Conservation (phyloP, 2,888 invertebrate genomes). For the Tinea pellionella region DNA sequence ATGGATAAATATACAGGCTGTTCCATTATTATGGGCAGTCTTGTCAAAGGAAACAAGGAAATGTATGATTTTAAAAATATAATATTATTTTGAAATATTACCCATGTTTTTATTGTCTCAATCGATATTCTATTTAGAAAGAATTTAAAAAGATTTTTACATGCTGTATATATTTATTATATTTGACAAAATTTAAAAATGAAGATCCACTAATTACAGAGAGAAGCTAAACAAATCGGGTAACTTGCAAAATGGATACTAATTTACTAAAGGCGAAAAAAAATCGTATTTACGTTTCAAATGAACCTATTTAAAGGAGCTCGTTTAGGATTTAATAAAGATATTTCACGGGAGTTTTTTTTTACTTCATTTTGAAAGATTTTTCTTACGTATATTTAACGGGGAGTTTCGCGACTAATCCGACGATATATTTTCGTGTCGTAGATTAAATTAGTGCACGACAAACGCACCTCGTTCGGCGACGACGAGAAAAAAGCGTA, state of each 20-base stretch:
- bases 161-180: too few relatives aligned
- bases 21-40: too few relatives aligned
- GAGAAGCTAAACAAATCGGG: conserved; percentile 60
- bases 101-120: too few relatives aligned
- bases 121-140: too few relatives aligned
- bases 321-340: conserved; percentile 59
- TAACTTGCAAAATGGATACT: conserved; percentile 55
- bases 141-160: too few relatives aligned
- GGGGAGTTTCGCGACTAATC: conserved; percentile 17
- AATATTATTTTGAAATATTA: too few relatives aligned
- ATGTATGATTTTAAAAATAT: too few relatives aligned
- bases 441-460: conserved; percentile 52
- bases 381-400: conserved; percentile 25
- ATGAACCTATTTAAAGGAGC: conserved; percentile 63
- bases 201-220: conserved; percentile 5
- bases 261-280: conserved; percentile 41
- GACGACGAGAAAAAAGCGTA: conserved; percentile 19
- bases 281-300: conserved; percentile 39
- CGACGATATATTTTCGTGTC: conserved; percentile 45
- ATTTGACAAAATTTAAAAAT: background rate
- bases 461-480: conserved; percentile 43
- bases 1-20: too few relatives aligned
- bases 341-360: conserved; percentile 53
- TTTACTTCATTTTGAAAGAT: conserved; percentile 41
- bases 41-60: too few relatives aligned